Evolutionary conservation across 2,888 invertebrate species (phyloP).

Genomic region (Diabrotica balteata): DNA sequence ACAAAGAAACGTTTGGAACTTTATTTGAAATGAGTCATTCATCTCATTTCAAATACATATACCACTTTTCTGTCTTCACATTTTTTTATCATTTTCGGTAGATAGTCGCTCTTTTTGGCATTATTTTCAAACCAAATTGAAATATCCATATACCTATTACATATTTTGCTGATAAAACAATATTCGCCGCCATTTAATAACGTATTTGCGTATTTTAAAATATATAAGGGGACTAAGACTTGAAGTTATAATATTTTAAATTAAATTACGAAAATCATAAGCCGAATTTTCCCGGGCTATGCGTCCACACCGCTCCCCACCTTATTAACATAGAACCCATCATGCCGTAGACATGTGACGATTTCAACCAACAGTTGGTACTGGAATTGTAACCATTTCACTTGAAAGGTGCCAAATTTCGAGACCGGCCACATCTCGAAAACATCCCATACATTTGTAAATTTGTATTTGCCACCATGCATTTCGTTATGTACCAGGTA

Average conservation of each 20-base stretch:
- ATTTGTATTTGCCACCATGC: conserved; percentile 10
- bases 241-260: too few species aligned
- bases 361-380: conserved; percentile 24
- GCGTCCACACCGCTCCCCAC: conserved; percentile 6
- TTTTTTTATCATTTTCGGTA: not conserved
- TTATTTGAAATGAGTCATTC: too few species aligned
- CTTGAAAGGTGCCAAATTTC: conserved; percentile 14
- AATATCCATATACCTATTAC: not conserved
- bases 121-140: not conserved
- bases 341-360: conserved; percentile 19
- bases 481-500: conserved; percentile 10
- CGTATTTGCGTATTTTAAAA: too few species aligned
- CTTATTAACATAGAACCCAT: conserved; percentile 15
- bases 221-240: too few species aligned
- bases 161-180: too few species aligned
- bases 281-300: conserved; percentile 8
- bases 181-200: too few species aligned
- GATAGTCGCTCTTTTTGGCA: not conserved
- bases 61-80: not conserved
- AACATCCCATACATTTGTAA: not conserved
- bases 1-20: too few species aligned
- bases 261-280: not conserved
- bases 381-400: conserved; percentile 15
- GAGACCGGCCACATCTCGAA: conserved; percentile 8
- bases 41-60: too few species aligned